Evolutionary conservation across 2,113 vertebrate genomes (phyloP), one percentile per base, ranked within the genome.

Genomic region (Clarias gariepinus): DNA sequence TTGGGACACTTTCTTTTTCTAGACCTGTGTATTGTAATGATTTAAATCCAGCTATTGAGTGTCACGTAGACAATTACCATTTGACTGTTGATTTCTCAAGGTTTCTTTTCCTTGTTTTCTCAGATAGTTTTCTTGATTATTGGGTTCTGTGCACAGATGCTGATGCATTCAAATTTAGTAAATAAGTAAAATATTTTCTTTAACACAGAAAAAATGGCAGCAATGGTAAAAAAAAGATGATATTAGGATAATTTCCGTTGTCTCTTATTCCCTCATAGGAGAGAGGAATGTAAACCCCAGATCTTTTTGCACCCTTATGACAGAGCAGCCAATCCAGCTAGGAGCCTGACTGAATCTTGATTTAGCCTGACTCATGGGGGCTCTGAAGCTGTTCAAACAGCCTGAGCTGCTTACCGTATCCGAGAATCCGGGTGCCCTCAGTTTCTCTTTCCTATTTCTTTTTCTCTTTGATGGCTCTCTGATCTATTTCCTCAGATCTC

Each of bases 361-460:
- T 68, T 81, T 66, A 69, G 47, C 13, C 64, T 78, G 76, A 77
- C 88, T 30, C 61, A 93, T 93, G 89, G 91, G 91, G 93, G 92
- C 88, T 91, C 88, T 90, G 92, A 92, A 90, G 92, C 89, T 33
- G 92, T 91, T 93, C 93, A 94, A 91, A 93, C 91, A 89, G 89
- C 93, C 92, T 91, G 92, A 91, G 91, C 61, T 57, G 89, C 92
- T 94, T 93, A 78, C 52, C 0, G 25, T 12, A 95, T 94, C 95
- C 63, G 78, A 90, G 93, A 94, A 94, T 95, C 92, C 73, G 91
- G 89, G 91, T 91, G 88, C 94, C 92, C 93, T 93, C 92, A 94
- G 93, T 94, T 96, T 94, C 93, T 92, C 95, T 93, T 95, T 95
- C 36, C 92, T 91, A 96, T 52, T 53, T 82, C 60, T 52, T 13